Evolutionary conservation across 2,797 vertebrate genomes (phyloP).

Genomic region (Remorina albescens): DNA sequence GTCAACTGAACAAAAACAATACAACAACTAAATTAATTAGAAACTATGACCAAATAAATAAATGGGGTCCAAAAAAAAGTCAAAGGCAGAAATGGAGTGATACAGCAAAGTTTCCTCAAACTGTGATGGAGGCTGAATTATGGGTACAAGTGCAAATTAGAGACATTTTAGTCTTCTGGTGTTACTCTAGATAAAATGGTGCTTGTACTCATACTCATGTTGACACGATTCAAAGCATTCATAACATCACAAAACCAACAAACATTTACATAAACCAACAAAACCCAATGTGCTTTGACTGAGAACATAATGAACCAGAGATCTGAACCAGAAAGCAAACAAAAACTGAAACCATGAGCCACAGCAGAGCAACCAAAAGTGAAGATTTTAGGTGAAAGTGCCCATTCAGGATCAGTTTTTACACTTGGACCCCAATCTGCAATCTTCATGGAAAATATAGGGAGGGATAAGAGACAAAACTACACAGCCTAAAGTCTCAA

Average conservation of each 20-base stretch:
- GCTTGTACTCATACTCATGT: constrained; percentile 5
- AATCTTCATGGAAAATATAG: constrained; percentile 4
- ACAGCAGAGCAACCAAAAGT: constrained; percentile 52
- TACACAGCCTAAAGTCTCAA: not conserved
- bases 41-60: not conserved
- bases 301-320: constrained; percentile 33
- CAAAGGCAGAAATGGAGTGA: not conserved
- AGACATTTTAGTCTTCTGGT: constrained; percentile 8
- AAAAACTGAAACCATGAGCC: constrained; percentile 63
- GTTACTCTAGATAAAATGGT: not conserved
- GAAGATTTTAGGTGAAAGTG: constrained; percentile 46
- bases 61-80: not conserved
- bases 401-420: constrained; percentile 52
- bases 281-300: constrained; percentile 35
- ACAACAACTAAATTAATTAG: not conserved
- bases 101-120: constrained; percentile 13
- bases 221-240: constrained; percentile 32
- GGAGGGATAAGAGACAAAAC: not conserved
- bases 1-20: not conserved
- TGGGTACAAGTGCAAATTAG: constrained; percentile 42
- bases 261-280: constrained; percentile 36
- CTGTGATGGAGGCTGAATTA: constrained; percentile 30
- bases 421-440: constrained; percentile 33
- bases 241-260: constrained; percentile 39
- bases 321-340: constrained; percentile 47